Evolutionary conservation across 2,797 vertebrate genomes (phyloP), one percentile per base, ranked within the genome.

Genomic region (Setipinna tenuifilis): DNA sequence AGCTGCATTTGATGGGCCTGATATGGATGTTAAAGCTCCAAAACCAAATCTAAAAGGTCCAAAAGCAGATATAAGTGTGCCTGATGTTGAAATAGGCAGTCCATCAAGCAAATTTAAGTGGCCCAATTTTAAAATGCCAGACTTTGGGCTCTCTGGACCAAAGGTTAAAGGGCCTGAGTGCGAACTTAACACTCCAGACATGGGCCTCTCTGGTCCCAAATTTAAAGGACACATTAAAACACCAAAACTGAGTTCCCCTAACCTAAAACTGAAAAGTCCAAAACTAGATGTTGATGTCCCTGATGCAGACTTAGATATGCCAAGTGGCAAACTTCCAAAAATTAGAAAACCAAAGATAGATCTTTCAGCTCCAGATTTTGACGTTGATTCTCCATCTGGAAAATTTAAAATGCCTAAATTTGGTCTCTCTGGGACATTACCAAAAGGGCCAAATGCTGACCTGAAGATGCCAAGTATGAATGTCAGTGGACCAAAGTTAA

Each of bases 321-420:
- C 91, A 0, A 88, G 85, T 46, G 88, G 88, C 71, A 90, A 91
- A 87, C 3, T 90, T 5, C 41, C 85, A 80, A 58, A 61, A 12
- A 17, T 41, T 25, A 62, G 35, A 10, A 65, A 12, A 28, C 91
- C 93, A 5, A 92, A 91, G 81, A 87, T 90, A 5, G 83, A 92
- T 16, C 35, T 78, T 6, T 41, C 71, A 44, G 59, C 88, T 81
- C 90, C 93, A 85, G 86, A 93, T 88, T 0, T 90, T 3, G 87
- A 89, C 57, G 85, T 90, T 81, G 89, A 82, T 85, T 86, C 88
- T 0, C 88, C 91, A 19, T 86, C 93, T 61, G 86, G 86, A 44
- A 92, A 90, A 6, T 46, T 92, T 2, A 93, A 90, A 88, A 92
- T 84, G 82, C 90, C 92, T 0, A 86, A 90, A 50, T 19, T 93